These are phyloP conservation scores for Galerucella nymphaeae DNA, from an alignment of 2,888 invertebrate genomes.

Conservation along the genomic window DNA sequence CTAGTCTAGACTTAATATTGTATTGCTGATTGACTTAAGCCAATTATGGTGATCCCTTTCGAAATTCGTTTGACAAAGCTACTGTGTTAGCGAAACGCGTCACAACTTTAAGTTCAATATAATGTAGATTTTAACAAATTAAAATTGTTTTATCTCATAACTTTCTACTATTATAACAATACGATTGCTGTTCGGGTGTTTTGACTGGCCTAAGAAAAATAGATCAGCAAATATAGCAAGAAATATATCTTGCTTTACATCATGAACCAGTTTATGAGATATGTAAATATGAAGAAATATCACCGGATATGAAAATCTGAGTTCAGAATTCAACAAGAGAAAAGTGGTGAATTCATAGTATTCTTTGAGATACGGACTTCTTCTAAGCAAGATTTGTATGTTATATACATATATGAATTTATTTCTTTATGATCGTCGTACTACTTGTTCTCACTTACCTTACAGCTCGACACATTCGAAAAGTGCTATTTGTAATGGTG, in stretches of 20 bases:
- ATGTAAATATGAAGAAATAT: conserved; percentile 63
- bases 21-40: no score
- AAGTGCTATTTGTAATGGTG: not conserved
- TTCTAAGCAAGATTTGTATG: conserved; percentile 51
- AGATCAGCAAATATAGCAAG: conserved; percentile 55
- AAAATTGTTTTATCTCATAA: no score
- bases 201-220: conserved; percentile 24
- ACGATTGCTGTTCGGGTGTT: not conserved
- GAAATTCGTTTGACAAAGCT: no score
- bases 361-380: conserved; percentile 55
- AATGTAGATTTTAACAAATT: no score
- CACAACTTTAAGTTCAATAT: no score
- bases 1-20: no score
- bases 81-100: no score
- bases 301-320: conserved; percentile 61
- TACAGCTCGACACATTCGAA: not conserved
- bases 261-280: conserved; percentile 60
- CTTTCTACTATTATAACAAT: not conserved
- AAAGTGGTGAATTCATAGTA: conserved; percentile 58
- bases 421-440: conserved; percentile 11
- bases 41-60: no score
- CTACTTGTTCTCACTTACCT: not conserved
- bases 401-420: conserved; percentile 21
- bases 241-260: conserved; percentile 59
- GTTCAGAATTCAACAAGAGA: conserved; percentile 58